A percentile compares a stretch with the other conserved stretches of the same genome.
Conservation (phyloP, 2,797 vertebrate species). For the Remorina albescens region DNA sequence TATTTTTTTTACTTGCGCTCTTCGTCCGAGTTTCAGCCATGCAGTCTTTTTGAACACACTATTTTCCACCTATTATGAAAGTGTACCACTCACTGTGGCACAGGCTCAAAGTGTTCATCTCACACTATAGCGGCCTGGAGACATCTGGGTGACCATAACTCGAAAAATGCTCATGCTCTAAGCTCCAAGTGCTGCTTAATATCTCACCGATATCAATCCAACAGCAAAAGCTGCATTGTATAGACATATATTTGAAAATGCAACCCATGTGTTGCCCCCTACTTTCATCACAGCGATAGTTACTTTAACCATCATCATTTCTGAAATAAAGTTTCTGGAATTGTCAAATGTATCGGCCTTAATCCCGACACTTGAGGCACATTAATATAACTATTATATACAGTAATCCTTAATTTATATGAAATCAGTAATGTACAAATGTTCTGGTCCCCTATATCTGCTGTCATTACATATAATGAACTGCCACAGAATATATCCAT, state of each 20-base stretch:
- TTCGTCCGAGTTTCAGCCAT: not conserved
- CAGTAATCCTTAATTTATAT: conserved; percentile 40
- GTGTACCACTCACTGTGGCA: conserved; percentile 21
- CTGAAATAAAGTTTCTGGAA: conserved; percentile 32
- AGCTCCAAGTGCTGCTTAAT: not conserved
- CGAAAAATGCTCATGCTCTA: not conserved
- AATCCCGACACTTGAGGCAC: conserved; percentile 29
- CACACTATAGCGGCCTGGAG: not conserved
- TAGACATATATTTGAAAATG: conserved; percentile 16
- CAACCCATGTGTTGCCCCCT: conserved; percentile 26
- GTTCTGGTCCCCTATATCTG: not conserved
- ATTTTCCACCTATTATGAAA: conserved; percentile 13
- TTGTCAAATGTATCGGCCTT: conserved; percentile 27
- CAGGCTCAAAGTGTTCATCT: not conserved
- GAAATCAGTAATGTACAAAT: conserved; percentile 18
- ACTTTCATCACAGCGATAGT: conserved; percentile 25
- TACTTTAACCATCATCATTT: conserved; percentile 25
- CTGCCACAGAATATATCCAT: not conserved
- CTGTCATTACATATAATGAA: not conserved
- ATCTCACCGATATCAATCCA: conserved; percentile 9
- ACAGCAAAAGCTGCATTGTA: not conserved
- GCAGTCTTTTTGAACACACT: not conserved
- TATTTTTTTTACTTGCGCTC: too few relatives aligned
- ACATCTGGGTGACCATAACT: not conserved
- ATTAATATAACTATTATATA: conserved; percentile 50